phyloP scores from a whole-genome alignment of 2,797 vertebrate species.

The Anniella stebbinsi region DNA sequence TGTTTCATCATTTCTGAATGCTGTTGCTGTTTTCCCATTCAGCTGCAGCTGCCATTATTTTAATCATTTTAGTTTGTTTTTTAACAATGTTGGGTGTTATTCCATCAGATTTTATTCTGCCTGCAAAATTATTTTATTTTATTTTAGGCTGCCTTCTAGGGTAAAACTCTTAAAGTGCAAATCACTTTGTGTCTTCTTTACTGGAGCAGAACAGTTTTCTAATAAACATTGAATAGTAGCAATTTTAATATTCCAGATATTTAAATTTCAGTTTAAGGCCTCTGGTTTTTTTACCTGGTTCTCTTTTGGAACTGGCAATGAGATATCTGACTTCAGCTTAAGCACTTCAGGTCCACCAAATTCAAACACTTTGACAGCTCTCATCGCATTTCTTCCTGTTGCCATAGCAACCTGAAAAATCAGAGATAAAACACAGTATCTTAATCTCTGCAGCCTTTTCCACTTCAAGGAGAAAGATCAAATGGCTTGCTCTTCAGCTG shows the following conservation, averaged over 20 bases:
- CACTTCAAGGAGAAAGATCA: slow-evolving; percentile 40
- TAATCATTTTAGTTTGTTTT: not conserved
- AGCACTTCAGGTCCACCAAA: slow-evolving; percentile 92
- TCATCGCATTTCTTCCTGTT: slow-evolving; percentile 83
- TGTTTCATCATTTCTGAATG: not conserved
- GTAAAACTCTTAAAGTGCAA: too few relatives aligned
- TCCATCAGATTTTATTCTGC: not conserved
- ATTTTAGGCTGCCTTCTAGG: too few relatives aligned
- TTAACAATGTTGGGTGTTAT: not conserved
- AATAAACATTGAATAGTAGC: not conserved
- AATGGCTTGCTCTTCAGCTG: slow-evolving; percentile 47
- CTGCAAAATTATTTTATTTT: not conserved
- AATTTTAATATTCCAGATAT: not conserved
- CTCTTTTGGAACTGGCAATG: slow-evolving; percentile 82
- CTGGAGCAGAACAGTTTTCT: not conserved
- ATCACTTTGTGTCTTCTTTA: not conserved
- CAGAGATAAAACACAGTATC: slow-evolving; percentile 35
- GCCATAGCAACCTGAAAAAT: slow-evolving; percentile 74
- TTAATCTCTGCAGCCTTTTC: slow-evolving; percentile 28
- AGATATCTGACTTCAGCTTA: slow-evolving; percentile 79
- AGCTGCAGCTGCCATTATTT: not conserved
- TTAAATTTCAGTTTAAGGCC: not conserved
- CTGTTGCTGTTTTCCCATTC: not conserved
- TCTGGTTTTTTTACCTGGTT: slow-evolving; percentile 83
- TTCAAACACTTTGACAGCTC: slow-evolving; percentile 87